phyloP scores from a whole-genome alignment of 2,888 invertebrate genomes.

The Tanaodytes sp. region DNA sequence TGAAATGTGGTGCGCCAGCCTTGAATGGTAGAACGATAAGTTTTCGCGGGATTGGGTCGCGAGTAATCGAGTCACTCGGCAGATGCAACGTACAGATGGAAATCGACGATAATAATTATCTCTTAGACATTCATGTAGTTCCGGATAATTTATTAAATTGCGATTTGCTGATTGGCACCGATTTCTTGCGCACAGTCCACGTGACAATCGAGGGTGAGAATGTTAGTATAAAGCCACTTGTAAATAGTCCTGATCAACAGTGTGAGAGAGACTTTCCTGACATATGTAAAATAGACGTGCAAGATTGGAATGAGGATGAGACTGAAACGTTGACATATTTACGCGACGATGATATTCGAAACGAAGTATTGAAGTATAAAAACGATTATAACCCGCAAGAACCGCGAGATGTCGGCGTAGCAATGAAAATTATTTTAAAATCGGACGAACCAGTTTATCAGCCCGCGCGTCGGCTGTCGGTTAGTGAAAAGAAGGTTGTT shows the following conservation, averaged over 20 bases:
- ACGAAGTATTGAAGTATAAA: no score
- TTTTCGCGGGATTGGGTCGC: background rate
- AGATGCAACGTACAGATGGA: background rate
- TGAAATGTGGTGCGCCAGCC: background rate
- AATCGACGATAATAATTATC: background rate
- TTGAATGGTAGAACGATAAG: background rate
- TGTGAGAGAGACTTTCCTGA: background rate
- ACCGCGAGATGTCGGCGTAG: no score
- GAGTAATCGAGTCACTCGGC: background rate
- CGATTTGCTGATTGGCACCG: background rate
- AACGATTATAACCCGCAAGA: no score
- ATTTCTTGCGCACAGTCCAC: background rate
- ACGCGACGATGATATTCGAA: no score
- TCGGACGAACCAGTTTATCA: no score
- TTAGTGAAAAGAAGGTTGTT: no score
- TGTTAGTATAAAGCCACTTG: no score
- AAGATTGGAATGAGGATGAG: no score
- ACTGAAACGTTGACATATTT: no score
- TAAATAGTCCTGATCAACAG: no score
- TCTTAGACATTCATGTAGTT: background rate
- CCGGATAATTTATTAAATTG: slow-evolving; percentile 44
- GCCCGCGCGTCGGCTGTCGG: no score
- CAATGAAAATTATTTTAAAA: no score
- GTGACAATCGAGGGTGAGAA: background rate
- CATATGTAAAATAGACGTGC: background rate